These are phyloP conservation scores for Nerophis lumbriciformis DNA, from an alignment of 2,113 vertebrate species.

Conservation along the genomic window DNA sequence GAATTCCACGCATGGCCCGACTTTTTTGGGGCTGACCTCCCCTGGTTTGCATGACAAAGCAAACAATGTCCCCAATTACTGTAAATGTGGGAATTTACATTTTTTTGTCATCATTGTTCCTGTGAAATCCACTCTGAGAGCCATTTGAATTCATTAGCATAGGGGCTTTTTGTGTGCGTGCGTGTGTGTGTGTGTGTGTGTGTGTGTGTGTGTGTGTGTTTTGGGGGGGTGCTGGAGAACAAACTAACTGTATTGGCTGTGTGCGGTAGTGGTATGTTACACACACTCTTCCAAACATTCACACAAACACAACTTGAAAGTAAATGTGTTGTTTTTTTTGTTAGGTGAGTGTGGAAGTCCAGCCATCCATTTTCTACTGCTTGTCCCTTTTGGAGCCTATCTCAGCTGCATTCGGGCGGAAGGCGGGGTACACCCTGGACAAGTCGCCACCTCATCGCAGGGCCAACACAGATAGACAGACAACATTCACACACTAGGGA, in stretches of 20 bases:
- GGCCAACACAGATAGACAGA: no score
- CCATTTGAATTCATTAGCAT: conserved; percentile 65
- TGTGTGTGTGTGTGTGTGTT: no score
- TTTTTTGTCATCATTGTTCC: conserved; percentile 67
- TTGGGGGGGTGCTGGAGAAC: conserved; percentile 26
- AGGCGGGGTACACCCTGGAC: no score
- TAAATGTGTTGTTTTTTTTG: no score
- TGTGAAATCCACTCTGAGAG: conserved; percentile 65
- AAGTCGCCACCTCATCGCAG: no score
- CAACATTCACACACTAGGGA: no score
- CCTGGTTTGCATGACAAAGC: conserved; percentile 66
- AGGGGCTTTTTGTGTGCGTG: conserved; percentile 13
- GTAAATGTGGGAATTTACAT: conserved; percentile 65
- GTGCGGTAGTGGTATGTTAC: conserved; percentile 22
- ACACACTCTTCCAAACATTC: conserved; percentile 19
- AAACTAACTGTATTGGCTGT: conserved; percentile 52
- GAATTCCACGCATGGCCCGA: conserved; percentile 5
- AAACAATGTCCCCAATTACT: conserved; percentile 52
- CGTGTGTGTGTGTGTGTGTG: no score
- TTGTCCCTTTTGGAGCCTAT: no score
- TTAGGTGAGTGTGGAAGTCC: no score
- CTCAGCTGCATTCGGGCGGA: no score
- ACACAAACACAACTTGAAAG: conserved; percentile 21
- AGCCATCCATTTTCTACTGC: no score
- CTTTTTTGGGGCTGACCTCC: conserved; percentile 39